phyloP scores from a whole-genome alignment of 2,888 invertebrate species.

The Anoplius nigerrimus region DNA sequence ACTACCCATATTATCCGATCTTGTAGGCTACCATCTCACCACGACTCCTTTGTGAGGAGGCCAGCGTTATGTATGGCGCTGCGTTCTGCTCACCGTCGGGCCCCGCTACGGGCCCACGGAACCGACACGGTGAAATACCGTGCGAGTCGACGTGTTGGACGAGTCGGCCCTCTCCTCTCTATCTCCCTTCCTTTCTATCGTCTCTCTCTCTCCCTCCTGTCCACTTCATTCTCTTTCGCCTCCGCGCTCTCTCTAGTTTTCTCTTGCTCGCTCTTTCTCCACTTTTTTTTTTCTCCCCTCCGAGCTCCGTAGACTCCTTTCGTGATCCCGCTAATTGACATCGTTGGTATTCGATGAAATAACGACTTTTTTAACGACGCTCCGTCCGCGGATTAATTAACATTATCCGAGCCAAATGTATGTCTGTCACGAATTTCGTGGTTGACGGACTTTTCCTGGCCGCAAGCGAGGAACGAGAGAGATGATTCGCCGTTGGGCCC shows the following conservation, averaged over 20 bases:
- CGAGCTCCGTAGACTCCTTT: background rate
- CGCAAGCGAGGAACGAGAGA: no score
- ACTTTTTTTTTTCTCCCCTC: slow-evolving; percentile 7
- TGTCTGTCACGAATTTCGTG: no score
- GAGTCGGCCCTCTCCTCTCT: slow-evolving; percentile 20
- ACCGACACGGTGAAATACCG: slow-evolving; percentile 53
- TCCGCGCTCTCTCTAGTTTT: background rate
- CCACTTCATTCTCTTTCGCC: background rate
- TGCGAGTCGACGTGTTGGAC: slow-evolving; percentile 37
- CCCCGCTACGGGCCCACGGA: slow-evolving; percentile 33
- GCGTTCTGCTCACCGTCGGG: slow-evolving; percentile 31
- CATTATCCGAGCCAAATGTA: background rate
- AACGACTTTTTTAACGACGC: slow-evolving; percentile 9
- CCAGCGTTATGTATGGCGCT: slow-evolving; percentile 61
- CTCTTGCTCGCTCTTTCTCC: background rate
- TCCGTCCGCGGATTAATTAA: slow-evolving; percentile 5
- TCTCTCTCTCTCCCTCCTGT: background rate
- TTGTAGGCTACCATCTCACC: slow-evolving; percentile 73
- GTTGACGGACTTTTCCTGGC: no score
- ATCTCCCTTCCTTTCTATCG: background rate
- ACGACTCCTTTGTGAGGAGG: slow-evolving; percentile 68
- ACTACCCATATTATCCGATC: slow-evolving; percentile 74
- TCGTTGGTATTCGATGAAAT: slow-evolving; percentile 15
- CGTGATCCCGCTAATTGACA: slow-evolving; percentile 23
- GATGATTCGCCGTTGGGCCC: no score